Evolutionary conservation across 2,797 vertebrate species (phyloP).

Genomic region (Sarcoramphus papa): DNA sequence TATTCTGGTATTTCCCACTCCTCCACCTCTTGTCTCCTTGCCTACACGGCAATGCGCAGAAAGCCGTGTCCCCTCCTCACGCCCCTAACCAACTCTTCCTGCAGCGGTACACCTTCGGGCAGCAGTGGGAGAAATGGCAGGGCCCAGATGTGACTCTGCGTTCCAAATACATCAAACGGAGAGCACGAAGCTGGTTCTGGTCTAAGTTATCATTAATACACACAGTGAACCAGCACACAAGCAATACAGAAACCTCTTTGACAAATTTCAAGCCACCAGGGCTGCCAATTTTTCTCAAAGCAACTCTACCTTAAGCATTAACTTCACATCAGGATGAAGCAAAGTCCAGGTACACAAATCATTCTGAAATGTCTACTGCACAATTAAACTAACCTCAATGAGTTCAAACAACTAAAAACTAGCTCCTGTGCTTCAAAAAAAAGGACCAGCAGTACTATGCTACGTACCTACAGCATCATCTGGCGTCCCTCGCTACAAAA

Average conservation of each 20-base stretch:
- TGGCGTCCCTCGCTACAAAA: background rate
- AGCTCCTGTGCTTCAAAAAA: background rate
- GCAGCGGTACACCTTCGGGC: background rate
- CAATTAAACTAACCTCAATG: background rate
- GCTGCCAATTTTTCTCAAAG: background rate
- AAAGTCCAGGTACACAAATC: background rate
- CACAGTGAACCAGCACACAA: background rate
- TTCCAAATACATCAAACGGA: fast-evolving
- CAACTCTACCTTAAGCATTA: background rate
- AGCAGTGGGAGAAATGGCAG: background rate
- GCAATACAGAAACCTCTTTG: background rate
- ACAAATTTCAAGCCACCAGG: background rate
- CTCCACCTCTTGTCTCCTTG: background rate
- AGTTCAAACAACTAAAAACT: background rate
- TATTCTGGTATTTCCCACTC: background rate
- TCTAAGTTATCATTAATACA: background rate
- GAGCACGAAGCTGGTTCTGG: background rate
- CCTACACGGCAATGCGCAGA: fast-evolving
- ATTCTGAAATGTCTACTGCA: background rate
- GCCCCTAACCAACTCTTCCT: fast-evolving
- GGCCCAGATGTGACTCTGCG: background rate
- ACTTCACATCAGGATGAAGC: background rate
- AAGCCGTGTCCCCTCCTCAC: background rate
- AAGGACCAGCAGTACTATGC: background rate
- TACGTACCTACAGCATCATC: background rate